Conservation (phyloP, 2,888 invertebrate genomes). For the Myopa testacea region DNA sequence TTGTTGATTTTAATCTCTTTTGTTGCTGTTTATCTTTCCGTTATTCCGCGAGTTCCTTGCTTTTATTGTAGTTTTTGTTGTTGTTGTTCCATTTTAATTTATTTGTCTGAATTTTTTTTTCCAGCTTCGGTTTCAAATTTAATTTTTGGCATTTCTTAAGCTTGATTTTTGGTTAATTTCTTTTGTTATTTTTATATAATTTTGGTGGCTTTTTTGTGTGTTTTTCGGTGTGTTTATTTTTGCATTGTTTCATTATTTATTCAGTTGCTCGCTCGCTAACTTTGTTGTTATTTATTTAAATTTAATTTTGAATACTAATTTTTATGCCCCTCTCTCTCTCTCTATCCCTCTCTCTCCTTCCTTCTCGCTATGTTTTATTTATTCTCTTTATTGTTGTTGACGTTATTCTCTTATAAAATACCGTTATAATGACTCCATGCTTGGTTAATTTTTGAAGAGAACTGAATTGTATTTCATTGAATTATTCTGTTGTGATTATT, state of each 20-base stretch:
- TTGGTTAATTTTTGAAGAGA: not conserved
- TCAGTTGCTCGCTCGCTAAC: not conserved
- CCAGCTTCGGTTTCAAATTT: not conserved
- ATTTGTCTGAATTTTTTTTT: not conserved
- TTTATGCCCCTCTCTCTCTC: not conserved
- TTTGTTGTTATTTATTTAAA: not conserved
- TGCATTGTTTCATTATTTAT: not conserved
- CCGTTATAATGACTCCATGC: not conserved
- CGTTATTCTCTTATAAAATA: not conserved
- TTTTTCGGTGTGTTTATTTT: not conserved
- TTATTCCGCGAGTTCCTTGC: not conserved
- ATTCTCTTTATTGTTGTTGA: too few relatives aligned
- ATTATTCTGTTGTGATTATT: too few relatives aligned
- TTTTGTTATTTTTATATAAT: not conserved
- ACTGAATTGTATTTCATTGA: too few relatives aligned
- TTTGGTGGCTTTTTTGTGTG: conserved; percentile 6
- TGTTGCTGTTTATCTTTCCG: not conserved
- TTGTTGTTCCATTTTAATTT: too few relatives aligned
- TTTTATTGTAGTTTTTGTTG: too few relatives aligned
- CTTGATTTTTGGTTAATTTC: not conserved
- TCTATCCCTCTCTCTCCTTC: too few relatives aligned
- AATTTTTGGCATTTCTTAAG: not conserved
- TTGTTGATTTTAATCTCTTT: not conserved
- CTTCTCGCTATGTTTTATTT: too few relatives aligned
- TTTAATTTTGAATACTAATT: not conserved